phyloP scores from a whole-genome alignment of 2,797 vertebrate species.

The Danio aesculapii region DNA sequence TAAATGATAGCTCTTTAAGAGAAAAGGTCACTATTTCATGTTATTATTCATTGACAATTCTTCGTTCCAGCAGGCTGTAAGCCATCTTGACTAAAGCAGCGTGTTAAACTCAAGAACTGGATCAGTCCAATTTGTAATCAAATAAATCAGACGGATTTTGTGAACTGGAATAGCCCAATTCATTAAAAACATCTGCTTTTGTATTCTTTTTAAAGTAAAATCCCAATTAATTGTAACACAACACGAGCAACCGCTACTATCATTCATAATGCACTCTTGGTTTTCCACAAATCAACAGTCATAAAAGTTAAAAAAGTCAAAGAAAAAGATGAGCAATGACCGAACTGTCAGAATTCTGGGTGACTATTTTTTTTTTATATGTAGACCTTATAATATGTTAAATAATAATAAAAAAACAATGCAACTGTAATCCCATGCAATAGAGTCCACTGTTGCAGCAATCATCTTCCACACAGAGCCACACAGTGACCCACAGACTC shows the following conservation, averaged over 20 bases:
- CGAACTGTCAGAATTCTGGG: neutral
- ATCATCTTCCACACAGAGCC: conserved; percentile 32
- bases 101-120: neutral
- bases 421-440: conserved; percentile 11
- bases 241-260: neutral
- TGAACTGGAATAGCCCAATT: neutral
- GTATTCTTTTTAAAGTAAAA: too few species aligned
- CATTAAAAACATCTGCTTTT: neutral
- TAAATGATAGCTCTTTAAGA: neutral
- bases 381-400: neutral
- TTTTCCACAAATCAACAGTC: conserved; percentile 2
- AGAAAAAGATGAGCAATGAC: neutral
- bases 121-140: neutral
- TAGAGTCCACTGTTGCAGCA: neutral
- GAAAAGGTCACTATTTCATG: neutral
- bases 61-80: neutral
- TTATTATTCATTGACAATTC: neutral
- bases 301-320: neutral
- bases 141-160: too few species aligned
- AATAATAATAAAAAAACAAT: neutral
- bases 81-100: neutral
- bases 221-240: neutral
- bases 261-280: neutral
- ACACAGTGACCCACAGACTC: conserved; percentile 34
- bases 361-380: neutral